These are phyloP conservation scores for Eupithecia tripunctaria DNA, from an alignment of 2,888 invertebrate genomes.

Conservation along the genomic window DNA sequence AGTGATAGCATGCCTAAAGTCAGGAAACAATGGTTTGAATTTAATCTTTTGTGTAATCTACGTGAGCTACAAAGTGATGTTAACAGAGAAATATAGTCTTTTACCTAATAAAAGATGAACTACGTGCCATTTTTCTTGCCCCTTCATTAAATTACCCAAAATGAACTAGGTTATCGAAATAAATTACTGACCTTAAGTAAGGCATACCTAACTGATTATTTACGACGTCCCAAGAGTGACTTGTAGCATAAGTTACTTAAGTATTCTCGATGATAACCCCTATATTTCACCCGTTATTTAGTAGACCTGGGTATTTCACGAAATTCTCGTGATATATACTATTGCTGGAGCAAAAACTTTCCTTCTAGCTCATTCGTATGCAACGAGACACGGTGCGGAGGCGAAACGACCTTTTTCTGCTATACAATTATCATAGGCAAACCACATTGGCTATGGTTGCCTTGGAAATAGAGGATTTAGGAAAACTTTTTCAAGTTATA, in stretches of 20 bases:
- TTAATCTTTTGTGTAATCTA: too few relatives aligned
- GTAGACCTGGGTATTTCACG: conserved; percentile 8
- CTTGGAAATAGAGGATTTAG: neutral
- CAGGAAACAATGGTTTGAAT: too few relatives aligned
- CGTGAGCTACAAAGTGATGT: neutral
- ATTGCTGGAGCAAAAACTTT: conserved; percentile 11
- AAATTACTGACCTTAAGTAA: neutral
- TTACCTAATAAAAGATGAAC: neutral
- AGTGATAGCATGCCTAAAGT: too few relatives aligned
- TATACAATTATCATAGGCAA: conserved; percentile 28
- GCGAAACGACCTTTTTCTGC: conserved; percentile 27
- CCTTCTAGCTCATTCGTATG: conserved; percentile 30
- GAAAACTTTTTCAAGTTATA: neutral
- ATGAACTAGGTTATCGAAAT: neutral
- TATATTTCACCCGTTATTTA: conserved; percentile 7
- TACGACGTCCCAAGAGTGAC: conserved; percentile 5
- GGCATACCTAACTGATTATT: neutral
- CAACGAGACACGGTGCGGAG: conserved; percentile 15
- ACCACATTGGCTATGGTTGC: conserved; percentile 13
- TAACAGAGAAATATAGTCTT: too few relatives aligned
- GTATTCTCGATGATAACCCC: conserved; percentile 1
- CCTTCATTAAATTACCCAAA: neutral
- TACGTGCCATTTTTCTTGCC: neutral
- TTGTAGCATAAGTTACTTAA: conserved; percentile 8
- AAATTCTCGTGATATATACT: conserved; percentile 15